phyloP scores from a whole-genome alignment of 1,140 invertebrate species.

The Drosophila bifasciata region DNA sequence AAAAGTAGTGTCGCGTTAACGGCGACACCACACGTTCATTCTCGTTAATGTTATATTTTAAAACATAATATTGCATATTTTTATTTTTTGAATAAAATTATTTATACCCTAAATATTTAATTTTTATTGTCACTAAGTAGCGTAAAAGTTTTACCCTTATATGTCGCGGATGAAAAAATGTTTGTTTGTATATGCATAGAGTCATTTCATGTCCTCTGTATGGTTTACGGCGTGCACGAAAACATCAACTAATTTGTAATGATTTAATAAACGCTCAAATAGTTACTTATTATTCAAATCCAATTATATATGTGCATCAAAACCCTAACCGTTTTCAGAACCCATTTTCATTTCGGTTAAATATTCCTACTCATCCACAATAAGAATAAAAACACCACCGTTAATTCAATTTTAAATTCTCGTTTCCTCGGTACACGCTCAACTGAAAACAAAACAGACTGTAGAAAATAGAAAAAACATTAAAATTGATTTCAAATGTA shows the following conservation, averaged over 20 bases:
- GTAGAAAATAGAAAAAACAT: background rate
- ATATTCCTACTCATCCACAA: background rate
- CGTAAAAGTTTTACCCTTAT: slow-evolving; percentile 41
- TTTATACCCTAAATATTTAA: too few species aligned
- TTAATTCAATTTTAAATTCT: slow-evolving; percentile 51
- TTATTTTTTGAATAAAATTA: too few species aligned
- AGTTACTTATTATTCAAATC: slow-evolving; percentile 64
- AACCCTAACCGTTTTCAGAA: slow-evolving; percentile 20
- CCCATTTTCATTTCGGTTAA: slow-evolving; percentile 17
- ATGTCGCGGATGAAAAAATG: slow-evolving; percentile 40
- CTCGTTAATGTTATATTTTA: too few species aligned
- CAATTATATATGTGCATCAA: slow-evolving; percentile 13
- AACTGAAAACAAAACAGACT: slow-evolving; percentile 54
- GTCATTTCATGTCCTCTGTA: slow-evolving; percentile 41
- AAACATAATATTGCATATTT: too few species aligned
- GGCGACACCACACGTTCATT: too few species aligned
- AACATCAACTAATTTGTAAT: slow-evolving; percentile 63
- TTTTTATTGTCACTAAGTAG: slow-evolving; percentile 25
- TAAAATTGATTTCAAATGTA: too few species aligned
- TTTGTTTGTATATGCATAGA: slow-evolving; percentile 6
- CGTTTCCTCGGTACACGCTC: slow-evolving; percentile 29
- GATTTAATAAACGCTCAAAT: slow-evolving; percentile 60
- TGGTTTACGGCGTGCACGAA: slow-evolving; percentile 31
- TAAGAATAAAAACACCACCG: slow-evolving; percentile 40
- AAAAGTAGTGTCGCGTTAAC: too few species aligned